These are phyloP conservation scores for Pristis pectinata DNA, from an alignment of 2,797 vertebrate species.

Conservation along the genomic window DNA sequence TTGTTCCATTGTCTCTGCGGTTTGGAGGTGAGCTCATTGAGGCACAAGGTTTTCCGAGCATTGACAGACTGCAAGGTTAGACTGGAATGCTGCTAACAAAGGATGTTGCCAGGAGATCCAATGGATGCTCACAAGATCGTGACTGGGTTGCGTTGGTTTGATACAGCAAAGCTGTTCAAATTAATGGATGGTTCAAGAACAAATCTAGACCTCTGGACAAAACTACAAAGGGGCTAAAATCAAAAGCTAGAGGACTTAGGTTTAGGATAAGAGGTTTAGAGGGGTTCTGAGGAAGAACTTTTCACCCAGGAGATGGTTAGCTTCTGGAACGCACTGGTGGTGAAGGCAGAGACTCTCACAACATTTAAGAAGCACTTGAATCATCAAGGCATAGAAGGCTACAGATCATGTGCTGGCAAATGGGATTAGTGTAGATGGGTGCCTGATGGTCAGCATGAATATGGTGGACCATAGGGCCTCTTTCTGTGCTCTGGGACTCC, in stretches of 20 bases:
- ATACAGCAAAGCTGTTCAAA: no score
- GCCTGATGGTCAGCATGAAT: neutral
- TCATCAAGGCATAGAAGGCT: neutral
- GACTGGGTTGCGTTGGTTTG: no score
- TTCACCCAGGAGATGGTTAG: neutral
- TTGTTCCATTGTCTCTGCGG: no score
- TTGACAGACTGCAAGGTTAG: no score
- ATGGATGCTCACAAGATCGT: no score
- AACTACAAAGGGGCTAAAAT: no score
- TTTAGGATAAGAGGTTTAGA: neutral
- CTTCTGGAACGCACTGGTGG: neutral
- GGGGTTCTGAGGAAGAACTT: neutral
- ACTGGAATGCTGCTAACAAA: no score
- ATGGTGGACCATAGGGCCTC: neutral
- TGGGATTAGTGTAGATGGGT: neutral
- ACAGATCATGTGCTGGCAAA: neutral
- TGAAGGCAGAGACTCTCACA: neutral
- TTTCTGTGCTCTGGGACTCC: neutral
- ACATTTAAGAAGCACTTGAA: neutral
- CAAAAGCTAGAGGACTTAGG: neutral
- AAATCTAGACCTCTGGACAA: no score
- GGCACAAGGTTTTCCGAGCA: no score
- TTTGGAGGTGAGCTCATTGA: no score
- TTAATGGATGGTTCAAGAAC: no score
- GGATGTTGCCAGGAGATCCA: no score